Base-by-base conservation (phyloP, 2,888 invertebrate species). In the Entomobrya multifasciata region DNA sequence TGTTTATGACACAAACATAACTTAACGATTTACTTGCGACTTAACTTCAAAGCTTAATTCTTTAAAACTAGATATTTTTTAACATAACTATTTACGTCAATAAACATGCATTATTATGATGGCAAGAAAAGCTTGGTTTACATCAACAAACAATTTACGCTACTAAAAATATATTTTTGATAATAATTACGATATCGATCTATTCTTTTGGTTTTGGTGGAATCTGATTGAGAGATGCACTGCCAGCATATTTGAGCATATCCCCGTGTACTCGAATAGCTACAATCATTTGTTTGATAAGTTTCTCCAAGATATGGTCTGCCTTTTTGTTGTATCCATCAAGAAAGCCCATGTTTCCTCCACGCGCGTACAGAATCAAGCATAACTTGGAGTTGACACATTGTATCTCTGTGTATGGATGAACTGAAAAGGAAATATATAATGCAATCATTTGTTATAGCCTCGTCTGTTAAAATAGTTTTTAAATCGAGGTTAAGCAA, bases 311-410 rank as follows among this genome's bases (percentile, higher is more conserved):
- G 17, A 86, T 60, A 22, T 86, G 86, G 20, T 86, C 86, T 13
- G 78, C 57, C 47, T 86, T 79, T 57, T 86, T 86, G 15, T 44
- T 86, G 62, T 41, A 86, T 11, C 41, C 60, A 41, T 86, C 86
- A 52, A 86, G 30, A 20, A 86, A 86, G 0, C 86, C 86, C 86
- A 86, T 86, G 52, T 80, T 86, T 1, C 86, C 86, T 10, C 86
- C 86, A 15, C 80, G 74, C 8, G 62, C 22, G 52, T 72, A 86
- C 3, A 80, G 22, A 41, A 86, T 79, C 74, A 86, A 47, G 41
- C 86, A 86, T 1, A 86, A 74, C 27, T 80, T 79, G 11, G 86
- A 86, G 70, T 86, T 86, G 11, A 60, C 60, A 55, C 79, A 80
- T 22, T 80, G 41, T 1, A 60, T 79, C 47, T 86, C 86, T 8